Evolutionary conservation across 2,113 vertebrate genomes (phyloP).

Genomic region (Stigmatopora nigra): DNA sequence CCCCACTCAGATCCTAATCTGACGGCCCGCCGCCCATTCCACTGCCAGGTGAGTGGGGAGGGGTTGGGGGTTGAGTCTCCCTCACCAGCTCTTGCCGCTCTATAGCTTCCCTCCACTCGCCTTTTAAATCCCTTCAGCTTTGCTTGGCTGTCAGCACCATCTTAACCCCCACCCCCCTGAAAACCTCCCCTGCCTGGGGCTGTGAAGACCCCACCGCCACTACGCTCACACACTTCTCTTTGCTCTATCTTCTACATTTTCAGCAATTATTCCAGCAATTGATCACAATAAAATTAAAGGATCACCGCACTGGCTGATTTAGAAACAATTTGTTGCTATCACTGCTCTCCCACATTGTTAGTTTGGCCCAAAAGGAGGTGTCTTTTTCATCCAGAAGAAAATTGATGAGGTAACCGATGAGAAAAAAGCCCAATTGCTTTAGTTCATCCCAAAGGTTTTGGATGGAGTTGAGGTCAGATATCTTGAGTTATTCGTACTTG

Average conservation of each 20-base stretch:
- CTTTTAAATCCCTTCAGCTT: conserved; percentile 72
- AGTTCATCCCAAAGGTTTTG: not conserved
- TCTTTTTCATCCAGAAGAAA: not conserved
- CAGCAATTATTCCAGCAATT: conserved; percentile 59
- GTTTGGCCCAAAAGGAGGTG: not conserved
- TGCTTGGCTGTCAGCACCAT: conserved; percentile 68
- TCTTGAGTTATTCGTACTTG: not conserved
- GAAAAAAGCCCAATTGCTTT: not conserved
- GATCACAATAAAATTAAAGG: conserved; percentile 66
- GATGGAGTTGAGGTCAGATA: not conserved
- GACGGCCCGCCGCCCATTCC: conserved; percentile 67
- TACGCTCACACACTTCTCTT: conserved; percentile 5
- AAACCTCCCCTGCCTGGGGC: conserved; percentile 65
- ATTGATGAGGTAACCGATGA: not conserved
- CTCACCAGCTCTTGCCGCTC: conserved; percentile 44
- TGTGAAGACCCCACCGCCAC: conserved; percentile 38
- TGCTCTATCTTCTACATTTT: conserved; percentile 29
- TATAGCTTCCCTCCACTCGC: conserved; percentile 46
- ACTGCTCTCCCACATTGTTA: conserved; percentile 6
- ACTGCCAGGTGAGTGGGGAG: conserved; percentile 75
- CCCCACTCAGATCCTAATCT: conserved; percentile 79
- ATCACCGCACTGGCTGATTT: conserved; percentile 41
- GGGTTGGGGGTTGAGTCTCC: conserved; percentile 48
- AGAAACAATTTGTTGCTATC: conserved; percentile 30
- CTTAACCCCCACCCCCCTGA: conserved; percentile 59